Conservation (phyloP, 2,113 vertebrate genomes). For the Epinephelus fuscoguttatus region DNA sequence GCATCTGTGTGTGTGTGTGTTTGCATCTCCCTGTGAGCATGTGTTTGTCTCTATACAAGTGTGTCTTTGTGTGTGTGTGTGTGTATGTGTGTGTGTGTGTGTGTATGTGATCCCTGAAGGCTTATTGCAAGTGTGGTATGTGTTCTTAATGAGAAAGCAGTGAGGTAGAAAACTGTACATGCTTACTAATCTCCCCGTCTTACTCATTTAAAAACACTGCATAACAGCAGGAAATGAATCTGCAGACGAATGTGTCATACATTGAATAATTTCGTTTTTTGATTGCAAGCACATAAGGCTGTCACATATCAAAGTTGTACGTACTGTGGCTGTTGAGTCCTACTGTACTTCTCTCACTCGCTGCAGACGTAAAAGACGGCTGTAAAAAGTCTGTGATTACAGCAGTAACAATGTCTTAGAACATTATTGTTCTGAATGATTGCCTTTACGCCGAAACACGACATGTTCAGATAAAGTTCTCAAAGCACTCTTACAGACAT, state of each 20-base stretch:
- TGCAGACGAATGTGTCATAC: neutral
- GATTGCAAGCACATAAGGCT: neutral
- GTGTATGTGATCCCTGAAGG: conserved; percentile 3
- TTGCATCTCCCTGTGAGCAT: neutral
- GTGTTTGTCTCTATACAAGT: neutral
- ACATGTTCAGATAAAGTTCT: too few relatives aligned
- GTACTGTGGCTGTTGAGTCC: neutral
- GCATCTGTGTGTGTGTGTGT: neutral
- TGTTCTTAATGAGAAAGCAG: conserved; percentile 57
- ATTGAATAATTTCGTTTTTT: neutral
- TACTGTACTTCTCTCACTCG: neutral
- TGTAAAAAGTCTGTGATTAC: neutral
- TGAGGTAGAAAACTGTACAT: conserved; percentile 45
- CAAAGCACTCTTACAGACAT: neutral
- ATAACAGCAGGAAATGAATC: neutral
- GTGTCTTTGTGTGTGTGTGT: neutral
- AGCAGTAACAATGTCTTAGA: neutral
- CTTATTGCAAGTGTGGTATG: conserved; percentile 25
- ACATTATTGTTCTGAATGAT: neutral
- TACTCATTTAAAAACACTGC: neutral
- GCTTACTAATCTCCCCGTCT: conserved; percentile 24
- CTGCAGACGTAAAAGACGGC: neutral
- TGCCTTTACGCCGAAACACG: neutral
- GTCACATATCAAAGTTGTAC: neutral
- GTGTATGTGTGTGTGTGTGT: neutral